These are phyloP conservation scores for Coilia nasus DNA, from an alignment of 2,797 vertebrate genomes.

Conservation along the genomic window DNA sequence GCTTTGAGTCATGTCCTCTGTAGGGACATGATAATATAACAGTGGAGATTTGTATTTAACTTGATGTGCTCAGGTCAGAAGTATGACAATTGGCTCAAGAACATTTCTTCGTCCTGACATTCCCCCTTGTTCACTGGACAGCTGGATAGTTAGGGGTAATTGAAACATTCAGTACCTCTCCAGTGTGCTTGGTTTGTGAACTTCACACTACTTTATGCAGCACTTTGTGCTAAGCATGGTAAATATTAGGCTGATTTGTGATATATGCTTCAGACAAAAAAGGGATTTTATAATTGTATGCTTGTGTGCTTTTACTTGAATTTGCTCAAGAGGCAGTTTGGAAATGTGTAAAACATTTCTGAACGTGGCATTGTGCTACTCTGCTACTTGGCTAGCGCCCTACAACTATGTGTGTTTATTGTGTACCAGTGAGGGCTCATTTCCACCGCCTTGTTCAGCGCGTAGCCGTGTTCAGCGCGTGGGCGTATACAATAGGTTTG, in stretches of 20 bases:
- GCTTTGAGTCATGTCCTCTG: no score
- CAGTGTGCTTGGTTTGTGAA: neutral
- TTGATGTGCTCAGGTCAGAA: neutral
- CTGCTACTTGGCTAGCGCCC: constrained; percentile 3
- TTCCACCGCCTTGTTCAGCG: no score
- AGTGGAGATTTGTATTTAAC: neutral
- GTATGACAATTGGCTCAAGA: neutral
- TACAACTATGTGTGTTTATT: no score
- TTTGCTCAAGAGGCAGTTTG: neutral
- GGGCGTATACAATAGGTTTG: no score
- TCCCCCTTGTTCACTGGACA: neutral
- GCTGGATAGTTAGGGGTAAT: neutral
- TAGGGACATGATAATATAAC: neutral
- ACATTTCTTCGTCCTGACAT: neutral
- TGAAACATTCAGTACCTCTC: neutral
- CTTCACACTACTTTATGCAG: neutral
- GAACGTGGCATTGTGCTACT: neutral
- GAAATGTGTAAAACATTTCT: neutral
- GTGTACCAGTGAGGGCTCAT: no score
- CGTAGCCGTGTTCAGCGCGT: no score
- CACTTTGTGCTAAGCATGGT: neutral
- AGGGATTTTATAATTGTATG: neutral
- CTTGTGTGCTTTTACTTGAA: neutral
- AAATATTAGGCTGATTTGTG: neutral
- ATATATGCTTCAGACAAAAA: neutral